Conservation (phyloP, 2,113 vertebrate species). For the Mormyrus iriodes region DNA sequence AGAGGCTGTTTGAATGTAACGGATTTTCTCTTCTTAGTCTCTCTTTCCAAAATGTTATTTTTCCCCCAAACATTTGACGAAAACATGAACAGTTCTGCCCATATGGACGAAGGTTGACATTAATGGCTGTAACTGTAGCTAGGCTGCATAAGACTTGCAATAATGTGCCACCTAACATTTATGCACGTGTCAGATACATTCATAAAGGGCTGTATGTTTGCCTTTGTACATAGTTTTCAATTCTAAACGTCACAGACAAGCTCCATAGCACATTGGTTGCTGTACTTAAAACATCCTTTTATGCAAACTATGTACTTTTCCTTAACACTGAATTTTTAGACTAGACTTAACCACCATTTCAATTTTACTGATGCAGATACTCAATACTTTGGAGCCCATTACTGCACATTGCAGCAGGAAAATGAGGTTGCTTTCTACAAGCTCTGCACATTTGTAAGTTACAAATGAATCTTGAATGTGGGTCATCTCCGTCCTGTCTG, state of each 20-base stretch:
- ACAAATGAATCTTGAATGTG: not conserved
- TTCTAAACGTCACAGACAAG: not conserved
- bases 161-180: not conserved
- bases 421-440: not conserved
- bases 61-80: slow-evolving; percentile 5
- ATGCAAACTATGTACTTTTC: not conserved
- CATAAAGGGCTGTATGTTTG: not conserved
- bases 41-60: slow-evolving; percentile 10
- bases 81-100: not conserved
- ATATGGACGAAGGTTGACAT: not conserved
- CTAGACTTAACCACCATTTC: not conserved
- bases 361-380: not conserved
- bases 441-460: not conserved
- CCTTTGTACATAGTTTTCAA: not conserved
- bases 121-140: not conserved
- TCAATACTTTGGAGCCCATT: not conserved
- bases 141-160: not conserved
- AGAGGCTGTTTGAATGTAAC: slow-evolving; percentile 11
- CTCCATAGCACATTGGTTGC: not conserved
- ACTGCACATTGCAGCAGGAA: not conserved
- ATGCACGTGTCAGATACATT: not conserved
- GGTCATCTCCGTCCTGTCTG: not conserved
- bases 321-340: not conserved
- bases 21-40: slow-evolving; percentile 5
- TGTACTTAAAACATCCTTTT: not conserved